Conservation (phyloP, 2,888 invertebrate species). For the Amphipyra tragopoginis region DNA sequence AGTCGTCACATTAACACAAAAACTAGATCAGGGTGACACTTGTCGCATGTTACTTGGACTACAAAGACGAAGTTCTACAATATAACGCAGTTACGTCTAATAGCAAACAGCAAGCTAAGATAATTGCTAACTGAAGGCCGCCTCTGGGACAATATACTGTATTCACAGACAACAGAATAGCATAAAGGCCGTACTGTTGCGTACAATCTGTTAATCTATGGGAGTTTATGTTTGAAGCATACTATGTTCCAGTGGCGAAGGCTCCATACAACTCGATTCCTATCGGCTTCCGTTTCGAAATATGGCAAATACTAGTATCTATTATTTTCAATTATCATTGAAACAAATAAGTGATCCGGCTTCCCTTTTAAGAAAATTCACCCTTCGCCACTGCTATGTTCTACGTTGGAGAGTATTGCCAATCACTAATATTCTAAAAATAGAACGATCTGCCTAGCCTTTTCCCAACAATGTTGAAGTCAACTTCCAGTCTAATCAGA, state of each 20-base stretch:
- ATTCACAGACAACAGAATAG: conserved; percentile 17
- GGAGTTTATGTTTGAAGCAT: not conserved
- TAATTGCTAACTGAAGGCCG: conserved; percentile 20
- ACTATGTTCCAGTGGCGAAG: too few species aligned
- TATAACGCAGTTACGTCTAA: conserved; percentile 6
- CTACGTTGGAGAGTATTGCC: too few species aligned
- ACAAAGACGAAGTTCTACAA: conserved; percentile 12
- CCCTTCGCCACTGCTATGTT: too few species aligned
- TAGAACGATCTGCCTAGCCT: too few species aligned
- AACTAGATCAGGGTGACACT: not conserved
- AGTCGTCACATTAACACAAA: not conserved
- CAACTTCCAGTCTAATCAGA: too few species aligned
- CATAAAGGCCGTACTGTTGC: conserved; percentile 6
- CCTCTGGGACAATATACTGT: conserved; percentile 21
- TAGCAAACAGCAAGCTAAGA: conserved; percentile 11
- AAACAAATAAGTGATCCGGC: too few species aligned
- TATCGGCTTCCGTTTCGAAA: too few species aligned
- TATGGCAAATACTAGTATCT: too few species aligned
- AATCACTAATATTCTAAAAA: not conserved
- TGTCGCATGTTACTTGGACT: not conserved
- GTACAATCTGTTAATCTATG: not conserved
- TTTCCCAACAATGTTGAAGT: too few species aligned
- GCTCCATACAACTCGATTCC: too few species aligned
- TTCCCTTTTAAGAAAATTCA: too few species aligned
- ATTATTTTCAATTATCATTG: too few species aligned